A percentile compares a stretch with the other conserved stretches of the same genome.
phyloP scores from a whole-genome alignment of 2,113 vertebrate genomes.

The Pitta sordida region DNA sequence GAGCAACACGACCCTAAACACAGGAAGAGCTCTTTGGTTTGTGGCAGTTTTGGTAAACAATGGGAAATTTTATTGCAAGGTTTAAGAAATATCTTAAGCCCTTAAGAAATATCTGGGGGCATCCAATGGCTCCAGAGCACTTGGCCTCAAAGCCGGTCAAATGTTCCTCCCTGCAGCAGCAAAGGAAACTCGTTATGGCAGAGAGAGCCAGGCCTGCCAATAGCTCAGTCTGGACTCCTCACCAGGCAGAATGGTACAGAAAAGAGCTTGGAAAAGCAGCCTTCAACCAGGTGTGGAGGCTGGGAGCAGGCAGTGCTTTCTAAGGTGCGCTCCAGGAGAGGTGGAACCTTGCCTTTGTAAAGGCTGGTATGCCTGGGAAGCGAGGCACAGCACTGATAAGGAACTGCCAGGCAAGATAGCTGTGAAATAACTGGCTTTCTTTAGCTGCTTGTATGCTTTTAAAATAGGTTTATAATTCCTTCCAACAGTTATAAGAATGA shows the following conservation, averaged over 20 bases:
- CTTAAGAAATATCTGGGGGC: not conserved
- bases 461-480: not conserved
- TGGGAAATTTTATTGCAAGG: not conserved
- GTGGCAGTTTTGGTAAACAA: not conserved
- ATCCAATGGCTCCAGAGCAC: rapidly evolving
- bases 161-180: not conserved
- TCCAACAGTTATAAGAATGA: not conserved
- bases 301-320: not conserved
- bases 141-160: not conserved
- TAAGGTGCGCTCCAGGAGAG: not conserved
- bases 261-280: not conserved
- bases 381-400: not conserved
- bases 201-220: not conserved
- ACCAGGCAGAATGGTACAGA: not conserved
- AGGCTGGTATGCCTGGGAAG: not conserved
- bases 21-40: not conserved
- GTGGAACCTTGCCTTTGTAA: not conserved
- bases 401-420: not conserved
- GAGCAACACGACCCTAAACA: rapidly evolving
- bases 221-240: not conserved
- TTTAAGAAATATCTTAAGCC: not conserved
- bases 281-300: not conserved
- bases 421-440: not conserved
- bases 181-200: not conserved
- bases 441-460: not conserved